phyloP scores from a whole-genome alignment of 2,797 vertebrate genomes.

The Epinephelus coioides region DNA sequence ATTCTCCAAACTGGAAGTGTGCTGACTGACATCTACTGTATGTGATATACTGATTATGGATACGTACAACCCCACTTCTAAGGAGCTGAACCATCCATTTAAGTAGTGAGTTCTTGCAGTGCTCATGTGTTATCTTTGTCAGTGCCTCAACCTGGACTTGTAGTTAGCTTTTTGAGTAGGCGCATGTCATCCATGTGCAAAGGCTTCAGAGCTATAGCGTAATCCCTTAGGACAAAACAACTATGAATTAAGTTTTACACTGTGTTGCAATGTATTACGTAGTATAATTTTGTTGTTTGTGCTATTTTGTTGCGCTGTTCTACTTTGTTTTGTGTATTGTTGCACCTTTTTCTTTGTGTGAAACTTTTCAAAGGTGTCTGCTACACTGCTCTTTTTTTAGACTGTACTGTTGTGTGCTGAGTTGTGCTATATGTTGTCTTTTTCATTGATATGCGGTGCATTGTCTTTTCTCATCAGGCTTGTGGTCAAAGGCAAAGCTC shows the following conservation, averaged over 20 bases:
- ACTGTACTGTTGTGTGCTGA: background rate
- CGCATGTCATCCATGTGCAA: background rate
- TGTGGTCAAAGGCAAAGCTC: background rate
- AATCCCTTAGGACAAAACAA: background rate
- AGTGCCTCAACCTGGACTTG: background rate
- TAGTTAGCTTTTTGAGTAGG: background rate
- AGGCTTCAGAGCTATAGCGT: background rate
- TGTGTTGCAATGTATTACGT: background rate
- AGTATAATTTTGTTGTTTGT: background rate
- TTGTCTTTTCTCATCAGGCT: constrained; percentile 12
- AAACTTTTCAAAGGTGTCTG: background rate
- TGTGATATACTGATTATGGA: no score
- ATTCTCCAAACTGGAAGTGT: no score
- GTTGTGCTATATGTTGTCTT: background rate
- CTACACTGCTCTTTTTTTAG: background rate
- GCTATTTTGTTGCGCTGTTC: background rate
- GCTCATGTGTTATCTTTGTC: background rate
- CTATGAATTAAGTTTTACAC: background rate
- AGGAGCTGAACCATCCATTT: background rate
- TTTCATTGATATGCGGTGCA: background rate
- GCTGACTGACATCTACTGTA: no score
- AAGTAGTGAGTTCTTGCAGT: background rate
- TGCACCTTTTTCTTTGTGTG: background rate
- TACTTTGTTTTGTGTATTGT: background rate
- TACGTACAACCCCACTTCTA: no score